These are phyloP conservation scores for Anoura caudifer DNA, from an alignment of 2,113 vertebrate genomes.

Conservation along the genomic window DNA sequence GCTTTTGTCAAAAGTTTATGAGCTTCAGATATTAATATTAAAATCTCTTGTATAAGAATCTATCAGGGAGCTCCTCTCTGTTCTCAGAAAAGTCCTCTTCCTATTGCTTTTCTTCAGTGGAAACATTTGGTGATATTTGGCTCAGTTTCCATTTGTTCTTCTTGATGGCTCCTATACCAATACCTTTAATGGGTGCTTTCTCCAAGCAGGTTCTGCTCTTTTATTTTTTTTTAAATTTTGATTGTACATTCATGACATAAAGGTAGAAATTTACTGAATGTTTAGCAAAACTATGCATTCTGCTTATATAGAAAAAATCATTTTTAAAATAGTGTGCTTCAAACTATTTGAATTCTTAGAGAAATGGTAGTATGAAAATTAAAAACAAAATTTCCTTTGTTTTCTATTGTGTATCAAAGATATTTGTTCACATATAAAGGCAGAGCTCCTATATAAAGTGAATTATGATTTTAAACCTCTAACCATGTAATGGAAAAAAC, in stretches of 20 bases:
- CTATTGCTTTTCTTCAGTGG: background rate
- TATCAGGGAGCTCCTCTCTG: background rate
- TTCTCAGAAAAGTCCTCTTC: background rate
- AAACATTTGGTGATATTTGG: background rate
- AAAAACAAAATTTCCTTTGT: background rate
- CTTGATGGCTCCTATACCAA: background rate
- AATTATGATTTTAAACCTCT: background rate
- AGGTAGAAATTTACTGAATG: background rate
- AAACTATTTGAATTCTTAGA: background rate
- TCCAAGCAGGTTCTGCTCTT: background rate
- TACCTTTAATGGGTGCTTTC: background rate
- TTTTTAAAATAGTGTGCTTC: background rate
- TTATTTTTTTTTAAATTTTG: background rate
- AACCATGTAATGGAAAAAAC: background rate
- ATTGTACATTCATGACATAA: background rate
- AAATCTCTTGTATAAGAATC: background rate
- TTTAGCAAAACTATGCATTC: background rate
- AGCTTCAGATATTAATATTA: background rate
- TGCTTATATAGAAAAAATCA: background rate
- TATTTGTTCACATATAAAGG: background rate
- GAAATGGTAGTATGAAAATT: background rate
- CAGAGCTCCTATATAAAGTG: background rate
- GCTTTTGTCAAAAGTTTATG: background rate
- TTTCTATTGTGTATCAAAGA: background rate
- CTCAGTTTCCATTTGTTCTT: background rate